Evolutionary conservation across 1,140 invertebrate species (phyloP), one percentile per base, ranked within the genome.

Genomic region (Pseudomyrmex pallidus): DNA sequence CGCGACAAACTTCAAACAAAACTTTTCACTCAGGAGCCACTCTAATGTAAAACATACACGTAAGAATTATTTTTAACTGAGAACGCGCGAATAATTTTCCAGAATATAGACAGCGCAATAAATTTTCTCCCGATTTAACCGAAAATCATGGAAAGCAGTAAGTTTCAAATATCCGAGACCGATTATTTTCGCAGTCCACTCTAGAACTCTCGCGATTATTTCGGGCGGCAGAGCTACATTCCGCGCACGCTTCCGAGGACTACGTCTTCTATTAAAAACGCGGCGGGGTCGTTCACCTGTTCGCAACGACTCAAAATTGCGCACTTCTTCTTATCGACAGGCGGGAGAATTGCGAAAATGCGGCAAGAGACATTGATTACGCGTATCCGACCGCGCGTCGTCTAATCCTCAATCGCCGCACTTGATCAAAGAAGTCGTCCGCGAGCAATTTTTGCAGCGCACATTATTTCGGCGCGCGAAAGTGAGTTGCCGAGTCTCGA

Each of bases 251-350:
- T 48, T 72, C 44, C 54, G 17, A 20, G 66, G 48, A 54, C 25
- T 17, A 46, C 48, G 8, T 20, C 61, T 25, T 70, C 8, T 52
- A 56, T 64, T 74, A 82, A 56, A 82, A 82, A 82, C 59, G 17
- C 57, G n/a, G 1, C 1, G 13, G 35, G 83, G 57, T 83, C 84
- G 17, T 76, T 82, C 67, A 74, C 74, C 62, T 62, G 48, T 17
- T 20, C 1, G 12, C 35, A 7, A 35, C 35, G 35, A 70, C 35
- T 56, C 44, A 83, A 82, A 74, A 74, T n/a, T n/a, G 22, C 35
- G 13, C 17, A 17, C 15, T n/a, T 46, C 63, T 35, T n/a, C 44
- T 82, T 74, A 82, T 82, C 78, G 78, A 74, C 44, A 1, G 56
- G 15, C 22, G 50, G 56, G 46, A n/a, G n/a, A n/a, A 74, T 74